Conservation (phyloP, 2,888 invertebrate species). For the Cantharis rufa region DNA sequence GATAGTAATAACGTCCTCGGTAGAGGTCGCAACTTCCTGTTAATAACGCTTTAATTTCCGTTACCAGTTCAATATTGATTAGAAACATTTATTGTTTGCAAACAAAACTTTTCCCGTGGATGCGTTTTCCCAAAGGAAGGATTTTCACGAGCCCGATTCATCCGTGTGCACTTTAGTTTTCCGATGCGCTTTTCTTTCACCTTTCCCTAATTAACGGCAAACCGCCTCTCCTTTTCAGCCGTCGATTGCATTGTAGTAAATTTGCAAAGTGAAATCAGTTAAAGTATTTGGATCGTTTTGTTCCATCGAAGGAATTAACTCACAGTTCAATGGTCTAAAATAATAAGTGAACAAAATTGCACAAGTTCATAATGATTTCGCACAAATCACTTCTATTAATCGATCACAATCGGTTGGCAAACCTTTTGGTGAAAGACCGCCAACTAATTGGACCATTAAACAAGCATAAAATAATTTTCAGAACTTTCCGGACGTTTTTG, state of each 20-base stretch:
- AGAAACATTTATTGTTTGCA: slow-evolving; percentile 28
- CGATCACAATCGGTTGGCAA: neutral
- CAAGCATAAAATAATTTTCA: neutral
- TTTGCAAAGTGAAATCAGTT: neutral
- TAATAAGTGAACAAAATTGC: neutral
- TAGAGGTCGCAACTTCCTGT: slow-evolving; percentile 31
- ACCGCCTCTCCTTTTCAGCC: neutral
- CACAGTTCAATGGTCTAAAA: neutral
- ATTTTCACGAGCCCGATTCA: slow-evolving; percentile 15
- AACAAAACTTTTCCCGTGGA: slow-evolving; percentile 25
- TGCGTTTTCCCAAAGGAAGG: slow-evolving; percentile 21
- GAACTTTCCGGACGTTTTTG: neutral
- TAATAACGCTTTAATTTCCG: slow-evolving; percentile 34
- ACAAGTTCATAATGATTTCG: neutral
- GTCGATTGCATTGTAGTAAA: neutral
- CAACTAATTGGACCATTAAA: neutral
- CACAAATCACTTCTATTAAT: neutral
- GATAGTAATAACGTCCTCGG: slow-evolving; percentile 28
- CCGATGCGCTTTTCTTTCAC: neutral
- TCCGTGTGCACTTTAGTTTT: slow-evolving; percentile 6
- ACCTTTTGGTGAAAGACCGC: neutral
- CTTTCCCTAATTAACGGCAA: neutral
- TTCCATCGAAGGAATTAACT: neutral
- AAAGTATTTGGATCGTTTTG: neutral
- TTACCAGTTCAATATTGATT: slow-evolving; percentile 29